Conservation (phyloP, 2,113 vertebrate species). For the Falco punctatus region DNA sequence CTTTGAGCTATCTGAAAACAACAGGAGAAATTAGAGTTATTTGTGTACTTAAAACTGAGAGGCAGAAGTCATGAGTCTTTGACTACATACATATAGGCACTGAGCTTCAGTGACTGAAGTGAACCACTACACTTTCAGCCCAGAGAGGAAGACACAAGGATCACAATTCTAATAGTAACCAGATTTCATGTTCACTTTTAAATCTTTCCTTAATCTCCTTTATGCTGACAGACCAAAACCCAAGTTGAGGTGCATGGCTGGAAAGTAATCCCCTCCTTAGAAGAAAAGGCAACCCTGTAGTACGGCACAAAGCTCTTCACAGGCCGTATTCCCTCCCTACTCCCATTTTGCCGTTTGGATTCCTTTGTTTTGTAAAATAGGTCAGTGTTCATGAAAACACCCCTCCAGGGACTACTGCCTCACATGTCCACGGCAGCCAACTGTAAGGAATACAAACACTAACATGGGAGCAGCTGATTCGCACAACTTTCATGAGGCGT, state of each 20-base stretch:
- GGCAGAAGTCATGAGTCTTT: neutral
- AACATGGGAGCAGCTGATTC: neutral
- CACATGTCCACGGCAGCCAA: neutral
- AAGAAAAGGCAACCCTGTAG: neutral
- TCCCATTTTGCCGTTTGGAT: neutral
- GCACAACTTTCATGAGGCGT: neutral
- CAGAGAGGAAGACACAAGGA: neutral
- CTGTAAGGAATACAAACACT: neutral
- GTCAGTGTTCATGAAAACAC: slow-evolving; percentile 60
- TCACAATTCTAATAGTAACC: neutral
- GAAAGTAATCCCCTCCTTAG: neutral
- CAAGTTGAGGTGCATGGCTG: neutral
- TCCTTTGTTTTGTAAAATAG: slow-evolving; percentile 67
- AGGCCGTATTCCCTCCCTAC: neutral
- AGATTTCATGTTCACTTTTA: neutral
- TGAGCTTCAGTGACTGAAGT: neutral
- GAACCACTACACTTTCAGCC: neutral
- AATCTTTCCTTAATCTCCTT: neutral
- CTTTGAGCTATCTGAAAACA: neutral
- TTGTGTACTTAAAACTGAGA: neutral
- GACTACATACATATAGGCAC: neutral
- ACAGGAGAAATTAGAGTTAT: neutral
- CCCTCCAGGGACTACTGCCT: slow-evolving; percentile 11
- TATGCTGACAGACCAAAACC: neutral
- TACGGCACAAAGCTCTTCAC: neutral